Base-by-base conservation (phyloP, 2,888 invertebrate genomes). In the Ceramica pisi region DNA sequence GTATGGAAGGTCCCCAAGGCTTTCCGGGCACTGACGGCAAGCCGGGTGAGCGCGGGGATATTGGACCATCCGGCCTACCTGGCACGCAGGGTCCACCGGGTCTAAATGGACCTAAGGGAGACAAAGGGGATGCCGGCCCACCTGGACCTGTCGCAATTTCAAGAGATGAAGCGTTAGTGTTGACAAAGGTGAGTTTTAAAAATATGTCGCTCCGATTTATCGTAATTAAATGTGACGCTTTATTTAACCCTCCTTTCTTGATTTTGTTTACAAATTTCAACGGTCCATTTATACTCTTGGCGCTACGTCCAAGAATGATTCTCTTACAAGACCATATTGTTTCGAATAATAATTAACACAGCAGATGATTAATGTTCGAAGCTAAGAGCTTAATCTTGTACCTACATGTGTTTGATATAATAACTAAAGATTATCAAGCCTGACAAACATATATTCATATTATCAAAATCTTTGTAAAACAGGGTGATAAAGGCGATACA, bases 31-130 rank as follows among this genome's bases (percentile, higher is more conserved):
- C 94, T 50, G 96, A 97, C 83, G 97, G 97, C 0, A 94, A 96
- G 53, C 95, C 97, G 1, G 98, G 98, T 55, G 96, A 97, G 44
- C 94, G 97, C 0, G 98, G 98, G 0, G 97, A 97, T 74, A 97
- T 97, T 79, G 98, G 98, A 0, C 97, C 97, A 56, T 97, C 97
- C 0, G 98, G 98, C 0, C 91, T 97, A 23, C 97, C 97, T 75
- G 98, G 98, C 0, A 96, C 97, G 10, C 97, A 98, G 90, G 98
- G 98, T 9, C 96, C 97, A 16, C 88, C 95, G 9, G 98, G 98
- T 10, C 92, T 96, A 1, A 95, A 95, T 71, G 98, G 98, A 1
- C 95, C 96, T 48, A 97, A 97, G 86, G 98, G 98, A 14, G 97
- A 97, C 69, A 96, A 97, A 72, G 98, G 98, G 1, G 97, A 97